These are phyloP conservation scores for Australoheros facetus DNA, from an alignment of 2,797 vertebrate species.

Conservation along the genomic window DNA sequence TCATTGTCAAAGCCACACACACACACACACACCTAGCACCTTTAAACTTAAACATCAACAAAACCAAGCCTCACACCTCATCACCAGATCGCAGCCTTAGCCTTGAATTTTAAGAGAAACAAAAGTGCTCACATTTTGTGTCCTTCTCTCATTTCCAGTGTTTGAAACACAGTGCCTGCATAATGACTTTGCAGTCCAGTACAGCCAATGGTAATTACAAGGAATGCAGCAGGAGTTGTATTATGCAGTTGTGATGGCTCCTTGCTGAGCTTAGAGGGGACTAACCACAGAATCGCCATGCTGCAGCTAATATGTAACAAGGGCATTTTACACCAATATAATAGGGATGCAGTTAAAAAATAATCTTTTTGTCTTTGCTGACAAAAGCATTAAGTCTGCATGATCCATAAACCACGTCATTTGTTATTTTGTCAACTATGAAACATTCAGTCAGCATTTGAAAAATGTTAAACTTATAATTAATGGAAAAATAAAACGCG, in stretches of 20 bases:
- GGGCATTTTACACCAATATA: constrained; percentile 12
- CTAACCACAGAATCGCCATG: constrained; percentile 39
- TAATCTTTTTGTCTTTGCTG: neutral
- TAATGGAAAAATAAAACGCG: neutral
- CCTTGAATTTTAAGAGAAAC: constrained; percentile 21
- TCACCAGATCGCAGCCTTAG: constrained; percentile 13
- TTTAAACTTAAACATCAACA: constrained; percentile 13
- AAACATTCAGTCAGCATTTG: neutral
- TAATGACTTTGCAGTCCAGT: constrained; percentile 45
- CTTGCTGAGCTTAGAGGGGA: constrained; percentile 30
- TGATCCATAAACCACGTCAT: constrained; percentile 1
- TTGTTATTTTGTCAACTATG: neutral
- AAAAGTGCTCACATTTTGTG: constrained; percentile 1
- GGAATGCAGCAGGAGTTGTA: constrained; percentile 34
- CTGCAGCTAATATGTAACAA: constrained; percentile 16
- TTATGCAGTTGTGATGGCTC: constrained; percentile 21
- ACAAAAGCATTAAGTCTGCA: constrained; percentile 16
- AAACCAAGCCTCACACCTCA: constrained; percentile 7
- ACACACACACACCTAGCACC: neutral
- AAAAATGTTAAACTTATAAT: neutral
- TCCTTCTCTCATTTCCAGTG: constrained; percentile 30
- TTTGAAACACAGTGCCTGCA: constrained; percentile 18
- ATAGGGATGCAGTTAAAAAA: neutral
- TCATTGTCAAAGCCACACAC: neutral
- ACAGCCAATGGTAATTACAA: constrained; percentile 44